Evolutionary conservation across 2,888 invertebrate genomes (phyloP), one percentile per base, ranked within the genome.

Genomic region (Microctonus hyperodae): DNA sequence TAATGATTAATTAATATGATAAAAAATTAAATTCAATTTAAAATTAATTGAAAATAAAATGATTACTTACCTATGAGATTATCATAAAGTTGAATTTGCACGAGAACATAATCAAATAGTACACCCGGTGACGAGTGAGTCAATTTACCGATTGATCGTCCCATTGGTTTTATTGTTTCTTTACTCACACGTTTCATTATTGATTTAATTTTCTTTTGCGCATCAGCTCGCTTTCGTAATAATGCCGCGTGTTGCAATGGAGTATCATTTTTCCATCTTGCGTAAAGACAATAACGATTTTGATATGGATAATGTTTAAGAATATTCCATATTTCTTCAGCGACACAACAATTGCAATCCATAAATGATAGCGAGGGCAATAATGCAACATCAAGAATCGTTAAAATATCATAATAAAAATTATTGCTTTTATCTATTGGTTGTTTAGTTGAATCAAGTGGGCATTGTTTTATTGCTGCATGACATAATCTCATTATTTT

Each of bases 181-280:
- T 99, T 99, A 76, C 97, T 97, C 40, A 96, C 95, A 70, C 94
- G 91, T 86, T 98, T 98, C 95, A 99, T 96, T 40, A 98, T 92
- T 73, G 96, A 96, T 82, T 97, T 97, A 57, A 97, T 94, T 78
- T 94, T 91, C 79, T 97, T 96, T 73, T 96, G 89, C 0, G 94
- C 92, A 80, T 95, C 93, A 0, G 95, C 96, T 50, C 93, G 89
- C 37, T 94, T 92, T 22, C 93, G 88, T 79, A 97, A 89, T 62
- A 99, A 85, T 48, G 92, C 89, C 0, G 98, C 94, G 84, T 97
- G 95, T 55, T 91, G 86, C 68, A 90, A 88, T 73, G 91, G 91
- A 0, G 92, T 91, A 66, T 97, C 96, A 79, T 96, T 96, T 84
- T 98, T 98, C 99, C 98, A 99, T 62, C 96, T 90, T 0, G 94